These are phyloP conservation scores for Antechinus stuartii DNA, from an alignment of 2,113 vertebrate species.

Conservation along the genomic window DNA sequence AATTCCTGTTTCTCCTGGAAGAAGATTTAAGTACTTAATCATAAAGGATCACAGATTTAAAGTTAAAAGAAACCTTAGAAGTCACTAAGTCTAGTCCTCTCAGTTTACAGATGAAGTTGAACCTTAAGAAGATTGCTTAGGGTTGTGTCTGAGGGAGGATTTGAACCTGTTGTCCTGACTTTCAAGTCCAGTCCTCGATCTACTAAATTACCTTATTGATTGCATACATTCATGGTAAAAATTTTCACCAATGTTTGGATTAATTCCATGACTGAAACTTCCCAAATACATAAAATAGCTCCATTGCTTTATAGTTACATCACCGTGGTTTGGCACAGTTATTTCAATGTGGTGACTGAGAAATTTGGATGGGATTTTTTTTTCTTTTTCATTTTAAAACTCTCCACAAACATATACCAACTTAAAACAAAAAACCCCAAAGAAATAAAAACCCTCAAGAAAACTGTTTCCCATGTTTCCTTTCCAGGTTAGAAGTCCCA, in stretches of 20 bases:
- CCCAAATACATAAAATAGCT: neutral
- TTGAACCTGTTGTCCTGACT: neutral
- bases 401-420: neutral
- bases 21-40: conserved; percentile 50
- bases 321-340: conserved; percentile 27
- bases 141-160: neutral
- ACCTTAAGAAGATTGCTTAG: neutral
- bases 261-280: conserved; percentile 43
- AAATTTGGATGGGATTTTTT: conserved; percentile 30
- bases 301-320: neutral
- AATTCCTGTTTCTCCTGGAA: neutral
- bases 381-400: conserved; percentile 35
- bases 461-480: conserved; percentile 46
- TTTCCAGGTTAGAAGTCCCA: conserved; percentile 23
- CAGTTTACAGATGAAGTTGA: neutral
- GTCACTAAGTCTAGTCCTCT: neutral
- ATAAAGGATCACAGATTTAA: neutral
- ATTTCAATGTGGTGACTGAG: conserved; percentile 13
- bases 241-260: conserved; percentile 26
- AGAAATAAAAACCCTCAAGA: conserved; percentile 32
- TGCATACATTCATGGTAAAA: conserved; percentile 10
- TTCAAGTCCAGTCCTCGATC: neutral
- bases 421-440: conserved; percentile 31
- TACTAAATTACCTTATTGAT: neutral
- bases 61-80: neutral